Evolutionary conservation across 1,140 invertebrate genomes (phyloP).

Genomic region (Musca domestica): DNA sequence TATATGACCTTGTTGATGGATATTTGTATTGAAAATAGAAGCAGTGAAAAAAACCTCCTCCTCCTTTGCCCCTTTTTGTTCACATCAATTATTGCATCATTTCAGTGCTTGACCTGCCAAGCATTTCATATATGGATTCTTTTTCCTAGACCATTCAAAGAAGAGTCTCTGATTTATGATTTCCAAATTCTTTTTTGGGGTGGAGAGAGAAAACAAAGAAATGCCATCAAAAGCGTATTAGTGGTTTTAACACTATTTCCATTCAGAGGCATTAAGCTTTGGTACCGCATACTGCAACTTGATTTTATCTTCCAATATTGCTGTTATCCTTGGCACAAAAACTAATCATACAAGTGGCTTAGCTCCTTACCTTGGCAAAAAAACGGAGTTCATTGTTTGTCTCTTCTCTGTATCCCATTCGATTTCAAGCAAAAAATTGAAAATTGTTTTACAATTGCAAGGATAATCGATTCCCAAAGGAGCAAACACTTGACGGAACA

Average conservation of each 20-base stretch:
- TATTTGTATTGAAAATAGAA: constrained; percentile 9
- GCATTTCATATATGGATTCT: neutral
- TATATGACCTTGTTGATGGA: constrained; percentile 11
- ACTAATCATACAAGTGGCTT: no score
- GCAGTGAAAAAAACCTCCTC: no score
- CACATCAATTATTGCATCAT: constrained; percentile 19
- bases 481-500: constrained; percentile 17
- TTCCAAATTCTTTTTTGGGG: neutral
- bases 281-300: no score
- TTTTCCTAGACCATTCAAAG: neutral
- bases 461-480: constrained; percentile 20
- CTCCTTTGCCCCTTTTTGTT: neutral
- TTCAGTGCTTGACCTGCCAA: neutral
- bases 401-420: no score
- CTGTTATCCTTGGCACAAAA: no score
- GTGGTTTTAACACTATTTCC: no score
- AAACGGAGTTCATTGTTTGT: no score
- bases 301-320: no score
- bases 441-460: constrained; percentile 16
- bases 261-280: no score
- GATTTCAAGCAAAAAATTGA: no score
- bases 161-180: constrained; percentile 11
- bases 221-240: constrained; percentile 11
- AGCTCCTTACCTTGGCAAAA: no score
- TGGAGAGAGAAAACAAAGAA: neutral